phyloP scores from a whole-genome alignment of 2,888 invertebrate species.

The Drosophila subquinaria region DNA sequence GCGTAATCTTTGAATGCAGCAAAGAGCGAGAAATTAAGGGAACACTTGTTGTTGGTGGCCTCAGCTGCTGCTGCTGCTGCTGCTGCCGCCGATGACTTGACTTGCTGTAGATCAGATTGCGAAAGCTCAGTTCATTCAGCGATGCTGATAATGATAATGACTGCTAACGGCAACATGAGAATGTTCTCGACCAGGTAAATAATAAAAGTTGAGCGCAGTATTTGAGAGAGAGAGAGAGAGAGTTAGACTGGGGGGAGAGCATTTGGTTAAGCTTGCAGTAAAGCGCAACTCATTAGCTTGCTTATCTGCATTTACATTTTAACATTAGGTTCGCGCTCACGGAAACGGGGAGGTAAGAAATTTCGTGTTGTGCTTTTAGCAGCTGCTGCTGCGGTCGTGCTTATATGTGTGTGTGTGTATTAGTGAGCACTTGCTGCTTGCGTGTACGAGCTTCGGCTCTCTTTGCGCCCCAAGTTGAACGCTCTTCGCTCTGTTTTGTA shows the following conservation, averaged over 20 bases:
- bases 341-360: constrained; percentile 34
- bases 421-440: constrained; percentile 50
- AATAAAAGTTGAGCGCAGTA: constrained; percentile 6
- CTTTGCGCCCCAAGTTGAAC: constrained; percentile 23
- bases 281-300: constrained; percentile 46
- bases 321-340: not conserved
- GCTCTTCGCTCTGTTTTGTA: constrained; percentile 42
- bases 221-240: not conserved
- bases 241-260: not conserved
- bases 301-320: constrained; percentile 50
- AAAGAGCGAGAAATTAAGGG: constrained; percentile 17
- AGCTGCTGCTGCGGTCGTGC: constrained; percentile 6
- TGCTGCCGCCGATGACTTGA: constrained; percentile 2
- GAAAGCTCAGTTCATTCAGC: constrained; percentile 52
- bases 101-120: constrained; percentile 45
- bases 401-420: constrained; percentile 5
- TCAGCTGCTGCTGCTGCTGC: not conserved
- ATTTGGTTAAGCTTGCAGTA: constrained; percentile 29
- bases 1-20: constrained; percentile 42
- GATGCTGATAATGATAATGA: constrained; percentile 50
- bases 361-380: constrained; percentile 51
- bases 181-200: constrained; percentile 5
- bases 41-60: constrained; percentile 49
- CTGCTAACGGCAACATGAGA: constrained; percentile 9
- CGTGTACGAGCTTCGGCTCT: constrained; percentile 15